Base-by-base conservation (phyloP, 2,888 invertebrate genomes). In the Synanthedon vespiformis region DNA sequence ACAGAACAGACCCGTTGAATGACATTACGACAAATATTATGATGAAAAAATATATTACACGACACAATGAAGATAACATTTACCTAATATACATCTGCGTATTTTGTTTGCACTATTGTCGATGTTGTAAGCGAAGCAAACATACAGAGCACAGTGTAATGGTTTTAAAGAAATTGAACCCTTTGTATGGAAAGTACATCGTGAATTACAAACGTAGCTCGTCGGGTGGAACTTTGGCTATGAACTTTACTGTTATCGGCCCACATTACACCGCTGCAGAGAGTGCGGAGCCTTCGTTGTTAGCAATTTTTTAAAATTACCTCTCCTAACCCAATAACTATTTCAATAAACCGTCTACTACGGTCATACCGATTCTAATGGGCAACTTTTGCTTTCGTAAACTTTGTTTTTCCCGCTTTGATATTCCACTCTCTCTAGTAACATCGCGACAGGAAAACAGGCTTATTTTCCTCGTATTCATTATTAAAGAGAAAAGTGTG, bases 161-260 rank as follows among this genome's bases (percentile, higher is more conserved):
- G 70, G 70, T 76, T 73, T 71, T 71, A 76, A 74, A 75, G 65
- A 78, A 80, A 80, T 81, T 78, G 77, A 72, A 77, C 68, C 65
- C 72, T 74, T 71, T 77, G 71, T 77, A 77, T 77, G 76, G 76
- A 76, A 77, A 77, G 77, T 73, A 73, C 51, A 51, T 27, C 5
- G 13, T 47, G 50, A 51, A 50, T 44, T 4, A 80, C 80, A 78
- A 74, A 67, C 70, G 73, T 68, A 79, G 74, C 76, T 77, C 74
- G 65, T 63, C 62, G 70, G 77, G 72, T 72, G 72, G 72, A 81
- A 80, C 74, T 81, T 80, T 69, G 77, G 78, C 82, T 75, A 80
- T 84, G 82, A 81, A 80, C 80, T 79, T 83, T 83, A 86, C 79
- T 82, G 82, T 85, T 85, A 86, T 83, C 68, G 77, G 68, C 67